Base-by-base conservation (phyloP, 2,888 invertebrate species). In the Dynastes grantii region DNA sequence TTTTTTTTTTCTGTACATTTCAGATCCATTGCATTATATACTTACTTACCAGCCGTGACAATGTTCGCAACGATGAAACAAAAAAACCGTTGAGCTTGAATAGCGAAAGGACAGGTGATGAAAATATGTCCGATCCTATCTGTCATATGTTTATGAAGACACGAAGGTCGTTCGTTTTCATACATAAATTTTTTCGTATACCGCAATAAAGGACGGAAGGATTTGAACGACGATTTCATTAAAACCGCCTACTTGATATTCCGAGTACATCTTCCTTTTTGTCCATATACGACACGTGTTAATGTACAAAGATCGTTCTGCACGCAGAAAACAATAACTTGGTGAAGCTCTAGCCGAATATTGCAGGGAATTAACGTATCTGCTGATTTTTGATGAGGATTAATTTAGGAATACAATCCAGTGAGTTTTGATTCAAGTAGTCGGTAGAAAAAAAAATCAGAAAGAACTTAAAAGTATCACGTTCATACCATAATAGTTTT, bases 101-200 rank as follows among this genome's bases (percentile, higher is more conserved):
- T 22, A 51, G 55, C 71, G 55, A 71, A 71, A 71, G 71, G 55
- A 58, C 71, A 32, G 22, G 9, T 32, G 53, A 22, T 53, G 40
- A 58, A n/a, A 55, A 71, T 37, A 37, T 55, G 53, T 37, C 9
- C 71, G 71, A 71, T 71, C 32, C 53, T 71, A 71, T 71, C 71
- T 71, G 71, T 71, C 71, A 71, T 71, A 55, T 71, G 58, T 71
- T 71, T 71, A 58, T 71, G 71, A 71, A 71, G 71, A 32, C 13
- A 9, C 40, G 71, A 71, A 71, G 71, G 71, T 37, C 71, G 55
- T 22, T 55, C 55, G 22, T 45, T 67, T 49, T 49, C 68, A 71
- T 71, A 32, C 37, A 71, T 71, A 55, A 22, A 22, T 55, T 71
- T 71, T 71, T 71, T 71, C 32, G 32, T 32, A 71, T 71, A 58